Evolutionary conservation across 1,140 invertebrate species (phyloP).

Genomic region (Rhopalosiphum padi): DNA sequence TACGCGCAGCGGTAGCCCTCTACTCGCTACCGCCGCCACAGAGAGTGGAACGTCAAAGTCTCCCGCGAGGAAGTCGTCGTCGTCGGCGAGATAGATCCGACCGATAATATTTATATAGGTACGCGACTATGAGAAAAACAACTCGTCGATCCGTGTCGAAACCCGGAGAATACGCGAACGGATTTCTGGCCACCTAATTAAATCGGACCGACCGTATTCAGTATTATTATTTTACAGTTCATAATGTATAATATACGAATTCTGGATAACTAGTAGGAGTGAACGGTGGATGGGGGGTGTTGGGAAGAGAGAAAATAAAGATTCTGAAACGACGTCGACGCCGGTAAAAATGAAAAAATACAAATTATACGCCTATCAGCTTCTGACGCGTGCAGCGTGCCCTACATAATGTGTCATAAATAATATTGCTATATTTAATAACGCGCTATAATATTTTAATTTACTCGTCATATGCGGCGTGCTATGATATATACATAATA

Average conservation of each 20-base stretch:
- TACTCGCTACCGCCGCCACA: not conserved
- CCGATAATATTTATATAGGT: not conserved
- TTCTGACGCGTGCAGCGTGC: not conserved
- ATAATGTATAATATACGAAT: not conserved
- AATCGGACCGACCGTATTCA: constrained; percentile 4
- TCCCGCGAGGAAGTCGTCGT: constrained; percentile 31
- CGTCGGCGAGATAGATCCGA: not conserved
- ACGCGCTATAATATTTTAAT: not conserved
- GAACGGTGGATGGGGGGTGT: not conserved
- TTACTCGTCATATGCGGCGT: not conserved
- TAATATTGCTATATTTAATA: not conserved
- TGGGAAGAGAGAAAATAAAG: not conserved
- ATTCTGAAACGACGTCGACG: not conserved
- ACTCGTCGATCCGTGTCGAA: constrained; percentile 6
- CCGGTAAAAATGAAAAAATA: not conserved
- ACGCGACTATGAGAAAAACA: not conserved
- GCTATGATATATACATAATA: not conserved
- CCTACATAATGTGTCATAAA: not conserved
- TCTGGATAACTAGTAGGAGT: not conserved
- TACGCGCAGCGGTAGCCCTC: constrained; percentile 30
- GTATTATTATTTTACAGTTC: not conserved
- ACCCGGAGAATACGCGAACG: not conserved
- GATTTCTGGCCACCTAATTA: constrained; percentile 29
- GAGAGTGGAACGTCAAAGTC: constrained; percentile 27
- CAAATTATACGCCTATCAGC: not conserved